These are phyloP conservation scores for Nephrocerus scutellatus DNA, from an alignment of 2,888 invertebrate genomes.

Conservation along the genomic window DNA sequence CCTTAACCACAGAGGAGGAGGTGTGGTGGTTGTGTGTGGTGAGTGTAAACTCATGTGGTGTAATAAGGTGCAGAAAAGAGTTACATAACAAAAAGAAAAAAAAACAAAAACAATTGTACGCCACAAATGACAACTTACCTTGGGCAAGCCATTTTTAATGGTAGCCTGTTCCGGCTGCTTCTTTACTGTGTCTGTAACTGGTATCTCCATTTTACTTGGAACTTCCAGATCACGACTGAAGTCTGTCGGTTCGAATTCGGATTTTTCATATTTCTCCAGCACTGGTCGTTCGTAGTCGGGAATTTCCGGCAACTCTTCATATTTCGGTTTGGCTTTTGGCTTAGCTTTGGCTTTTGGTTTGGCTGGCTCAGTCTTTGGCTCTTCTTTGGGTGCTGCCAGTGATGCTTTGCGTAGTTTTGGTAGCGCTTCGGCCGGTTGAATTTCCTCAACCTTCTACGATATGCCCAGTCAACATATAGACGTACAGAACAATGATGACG, in stretches of 20 bases:
- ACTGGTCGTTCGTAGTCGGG: constrained; percentile 71
- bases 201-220: constrained; percentile 43
- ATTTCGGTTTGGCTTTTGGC: constrained; percentile 45
- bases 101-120: neutral
- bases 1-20: too few species aligned
- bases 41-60: too few species aligned
- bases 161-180: constrained; percentile 30
- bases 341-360: constrained; percentile 39
- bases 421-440: constrained; percentile 35
- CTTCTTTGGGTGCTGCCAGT: constrained; percentile 35
- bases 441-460: constrained; percentile 40
- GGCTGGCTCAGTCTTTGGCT: constrained; percentile 34
- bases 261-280: constrained; percentile 61
- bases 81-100: neutral
- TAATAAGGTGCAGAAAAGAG: constrained; percentile 1
- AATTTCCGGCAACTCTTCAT: constrained; percentile 56
- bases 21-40: too few species aligned
- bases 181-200: constrained; percentile 28
- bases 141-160: constrained; percentile 39
- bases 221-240: constrained; percentile 40
- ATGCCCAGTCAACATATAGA: too few species aligned
- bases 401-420: constrained; percentile 45
- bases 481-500: too few species aligned
- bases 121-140: too few species aligned
- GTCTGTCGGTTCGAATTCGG: constrained; percentile 50